Evolutionary conservation across 2,113 vertebrate genomes (phyloP).

Genomic region (Charina bottae): DNA sequence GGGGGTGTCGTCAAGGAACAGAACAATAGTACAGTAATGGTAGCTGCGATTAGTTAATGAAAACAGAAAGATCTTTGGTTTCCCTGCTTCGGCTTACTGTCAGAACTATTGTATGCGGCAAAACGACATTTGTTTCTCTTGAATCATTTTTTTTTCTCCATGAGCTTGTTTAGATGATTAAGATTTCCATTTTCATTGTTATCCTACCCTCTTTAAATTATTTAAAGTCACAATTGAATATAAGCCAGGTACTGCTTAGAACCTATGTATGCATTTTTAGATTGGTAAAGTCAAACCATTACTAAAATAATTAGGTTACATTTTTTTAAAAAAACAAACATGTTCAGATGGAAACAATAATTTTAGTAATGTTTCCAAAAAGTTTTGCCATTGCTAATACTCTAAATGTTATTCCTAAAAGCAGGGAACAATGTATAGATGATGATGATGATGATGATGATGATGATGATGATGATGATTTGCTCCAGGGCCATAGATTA

Average conservation of each 20-base stretch:
- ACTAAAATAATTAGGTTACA: conserved; percentile 61
- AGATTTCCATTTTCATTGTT: conserved; percentile 61
- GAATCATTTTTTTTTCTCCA: conserved; percentile 63
- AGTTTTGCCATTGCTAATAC: neutral
- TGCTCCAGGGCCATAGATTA: neutral
- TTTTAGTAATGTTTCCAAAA: neutral
- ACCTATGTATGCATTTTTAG: conserved; percentile 61
- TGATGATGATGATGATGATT: neutral
- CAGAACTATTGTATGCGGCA: conserved; percentile 61
- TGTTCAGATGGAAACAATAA: conserved; percentile 46
- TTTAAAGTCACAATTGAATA: conserved; percentile 59
- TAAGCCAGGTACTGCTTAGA: conserved; percentile 56
- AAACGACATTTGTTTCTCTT: conserved; percentile 57
- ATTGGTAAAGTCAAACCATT: conserved; percentile 56
- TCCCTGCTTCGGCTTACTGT: conserved; percentile 57
- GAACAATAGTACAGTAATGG: conserved; percentile 67
- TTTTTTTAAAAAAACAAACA: conserved; percentile 50
- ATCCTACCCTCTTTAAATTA: conserved; percentile 60
- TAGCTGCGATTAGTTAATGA: conserved; percentile 69
- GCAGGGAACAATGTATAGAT: neutral
- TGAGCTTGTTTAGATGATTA: conserved; percentile 69
- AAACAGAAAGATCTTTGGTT: conserved; percentile 64
- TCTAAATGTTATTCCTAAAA: conserved; percentile 6
- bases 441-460: neutral
- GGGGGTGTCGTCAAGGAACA: conserved; percentile 48